Percentiles rank a stretch among this genome's conserved stretches.
phyloP scores from a whole-genome alignment of 2,888 invertebrate genomes.

The Hirtodrosophila histrioides region DNA sequence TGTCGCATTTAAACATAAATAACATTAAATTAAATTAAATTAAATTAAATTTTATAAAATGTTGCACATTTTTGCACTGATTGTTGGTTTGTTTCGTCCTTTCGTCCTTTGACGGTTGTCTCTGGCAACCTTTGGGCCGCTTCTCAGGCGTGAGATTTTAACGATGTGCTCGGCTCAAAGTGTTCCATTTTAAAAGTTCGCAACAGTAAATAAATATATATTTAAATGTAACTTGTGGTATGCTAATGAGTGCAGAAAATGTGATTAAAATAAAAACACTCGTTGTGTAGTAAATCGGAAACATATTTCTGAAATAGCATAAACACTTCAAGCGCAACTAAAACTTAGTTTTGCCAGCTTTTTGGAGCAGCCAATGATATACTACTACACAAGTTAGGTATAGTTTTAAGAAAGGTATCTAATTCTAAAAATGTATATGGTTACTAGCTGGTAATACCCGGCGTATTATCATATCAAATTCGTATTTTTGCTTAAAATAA shows the following conservation, averaged over 20 bases:
- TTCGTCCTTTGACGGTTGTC: slow-evolving; percentile 41
- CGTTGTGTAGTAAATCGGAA: not conserved
- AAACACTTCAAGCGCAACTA: too few species aligned
- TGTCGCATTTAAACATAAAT: slow-evolving; percentile 47
- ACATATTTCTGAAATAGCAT: too few species aligned
- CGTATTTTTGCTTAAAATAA: too few species aligned
- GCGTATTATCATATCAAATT: too few species aligned
- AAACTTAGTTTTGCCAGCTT: too few species aligned
- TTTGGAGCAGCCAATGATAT: too few species aligned
- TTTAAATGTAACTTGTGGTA: slow-evolving; percentile 7
- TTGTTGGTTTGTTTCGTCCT: slow-evolving; percentile 37
- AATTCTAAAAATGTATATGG: too few species aligned
- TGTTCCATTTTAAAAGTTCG: not conserved
- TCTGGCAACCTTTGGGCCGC: slow-evolving; percentile 40
- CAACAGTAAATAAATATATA: slow-evolving; percentile 2
- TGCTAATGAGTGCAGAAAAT: slow-evolving; percentile 44
- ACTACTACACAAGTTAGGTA: too few species aligned
- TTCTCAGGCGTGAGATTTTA: slow-evolving; percentile 69
- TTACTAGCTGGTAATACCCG: too few species aligned
- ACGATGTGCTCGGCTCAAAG: slow-evolving; percentile 58
- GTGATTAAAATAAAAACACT: slow-evolving; percentile 1
- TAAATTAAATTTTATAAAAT: slow-evolving; percentile 9
- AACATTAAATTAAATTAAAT: slow-evolving; percentile 29
- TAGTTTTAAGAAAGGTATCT: too few species aligned
- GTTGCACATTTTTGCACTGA: slow-evolving; percentile 32